Percentiles rank a stretch among this genome's conserved stretches.
These are phyloP conservation scores for Casuarius casuarius DNA, from an alignment of 2,113 vertebrate species.

Conservation along the genomic window DNA sequence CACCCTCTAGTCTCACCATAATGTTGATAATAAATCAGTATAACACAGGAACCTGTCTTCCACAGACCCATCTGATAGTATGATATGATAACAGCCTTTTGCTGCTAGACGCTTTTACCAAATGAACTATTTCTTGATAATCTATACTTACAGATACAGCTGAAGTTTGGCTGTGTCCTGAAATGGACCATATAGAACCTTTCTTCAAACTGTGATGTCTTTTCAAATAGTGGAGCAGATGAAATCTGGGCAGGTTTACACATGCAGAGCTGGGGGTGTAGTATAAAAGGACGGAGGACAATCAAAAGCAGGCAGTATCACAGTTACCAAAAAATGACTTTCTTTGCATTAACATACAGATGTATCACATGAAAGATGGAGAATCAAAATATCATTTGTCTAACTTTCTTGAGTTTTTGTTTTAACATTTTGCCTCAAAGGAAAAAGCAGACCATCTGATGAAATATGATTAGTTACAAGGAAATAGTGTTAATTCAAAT, in stretches of 20 bases:
- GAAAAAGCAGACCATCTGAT: neutral
- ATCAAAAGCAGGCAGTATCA: neutral
- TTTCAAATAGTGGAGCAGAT: neutral
- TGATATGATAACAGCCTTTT: neutral
- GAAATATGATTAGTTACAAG: neutral
- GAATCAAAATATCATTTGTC: neutral
- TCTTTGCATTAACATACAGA: neutral
- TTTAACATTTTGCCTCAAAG: neutral
- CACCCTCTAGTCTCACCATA: neutral
- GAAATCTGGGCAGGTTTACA: neutral
- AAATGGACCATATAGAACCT: neutral
- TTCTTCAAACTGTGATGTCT: neutral
- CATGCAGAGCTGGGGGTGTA: neutral
- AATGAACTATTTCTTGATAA: neutral
- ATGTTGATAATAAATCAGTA: neutral
- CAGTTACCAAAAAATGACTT: neutral
- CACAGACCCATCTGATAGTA: neutral
- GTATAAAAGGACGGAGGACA: neutral
- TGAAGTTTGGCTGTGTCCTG: accelerated
- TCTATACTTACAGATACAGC: neutral
- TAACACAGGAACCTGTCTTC: neutral
- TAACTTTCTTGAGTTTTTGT: neutral
- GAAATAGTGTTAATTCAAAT: neutral
- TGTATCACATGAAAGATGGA: neutral
- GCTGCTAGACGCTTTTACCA: neutral